These are phyloP conservation scores for Cromileptes altivelis DNA, from an alignment of 2,113 vertebrate species.

Conservation along the genomic window DNA sequence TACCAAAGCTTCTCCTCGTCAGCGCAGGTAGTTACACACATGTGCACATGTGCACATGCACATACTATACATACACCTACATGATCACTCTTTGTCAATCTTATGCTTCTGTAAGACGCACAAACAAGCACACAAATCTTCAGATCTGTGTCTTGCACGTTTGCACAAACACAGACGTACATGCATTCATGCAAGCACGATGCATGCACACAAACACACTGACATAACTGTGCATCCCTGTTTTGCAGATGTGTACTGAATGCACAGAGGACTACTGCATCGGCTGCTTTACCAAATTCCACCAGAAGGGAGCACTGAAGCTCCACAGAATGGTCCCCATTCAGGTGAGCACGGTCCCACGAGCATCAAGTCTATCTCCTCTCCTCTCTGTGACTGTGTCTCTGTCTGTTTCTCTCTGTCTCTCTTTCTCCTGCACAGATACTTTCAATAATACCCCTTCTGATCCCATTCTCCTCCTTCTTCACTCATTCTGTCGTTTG, in stretches of 20 bases:
- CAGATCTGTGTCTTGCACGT: background rate
- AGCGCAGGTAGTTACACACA: background rate
- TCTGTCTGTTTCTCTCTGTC: conserved; percentile 22
- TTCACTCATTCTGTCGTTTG: conserved; percentile 44
- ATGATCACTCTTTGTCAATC: background rate
- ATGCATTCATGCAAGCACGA: background rate
- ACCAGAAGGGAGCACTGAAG: conserved; percentile 93
- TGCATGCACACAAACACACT: background rate
- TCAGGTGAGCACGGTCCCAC: conserved; percentile 80
- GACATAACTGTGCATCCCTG: conserved; percentile 34
- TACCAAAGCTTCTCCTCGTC: background rate
- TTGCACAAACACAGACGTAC: no score
- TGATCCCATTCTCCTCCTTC: conserved; percentile 43
- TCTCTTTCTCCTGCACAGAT: conserved; percentile 49
- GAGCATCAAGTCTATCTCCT: conserved; percentile 33
- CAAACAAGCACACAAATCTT: background rate
- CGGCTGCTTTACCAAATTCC: conserved; percentile 88
- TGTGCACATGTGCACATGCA: background rate
- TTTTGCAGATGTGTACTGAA: conserved; percentile 86
- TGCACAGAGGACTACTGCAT: conserved; percentile 90
- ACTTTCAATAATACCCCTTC: conserved; percentile 53
- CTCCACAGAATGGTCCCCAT: conserved; percentile 87
- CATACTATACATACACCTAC: background rate
- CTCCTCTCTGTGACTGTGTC: conserved; percentile 30
- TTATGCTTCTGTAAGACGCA: background rate